Evolutionary conservation across 2,797 vertebrate species (phyloP).

Genomic region (Gymnocypris eckloni): DNA sequence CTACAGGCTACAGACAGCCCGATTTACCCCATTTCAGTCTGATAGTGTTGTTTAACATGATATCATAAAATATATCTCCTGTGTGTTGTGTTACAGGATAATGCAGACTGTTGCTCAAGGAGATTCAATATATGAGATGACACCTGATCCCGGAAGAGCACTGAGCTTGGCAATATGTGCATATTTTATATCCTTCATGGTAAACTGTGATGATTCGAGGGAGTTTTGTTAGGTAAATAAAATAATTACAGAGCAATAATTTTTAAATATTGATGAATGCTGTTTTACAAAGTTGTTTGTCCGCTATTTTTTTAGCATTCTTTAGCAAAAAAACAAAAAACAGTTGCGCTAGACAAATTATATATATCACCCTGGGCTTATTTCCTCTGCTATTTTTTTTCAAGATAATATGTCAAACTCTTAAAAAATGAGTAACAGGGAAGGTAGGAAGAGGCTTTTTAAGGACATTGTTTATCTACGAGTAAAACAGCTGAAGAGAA

Average conservation of each 20-base stretch:
- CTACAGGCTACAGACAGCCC: slow-evolving; percentile 60
- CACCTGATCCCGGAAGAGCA: slow-evolving; percentile 29
- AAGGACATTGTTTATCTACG: slow-evolving; percentile 74
- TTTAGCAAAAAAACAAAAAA: too few relatives aligned
- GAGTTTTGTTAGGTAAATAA: slow-evolving; percentile 6
- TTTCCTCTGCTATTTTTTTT: slow-evolving; percentile 68
- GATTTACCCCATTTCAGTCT: slow-evolving; percentile 38
- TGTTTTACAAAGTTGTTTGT: slow-evolving; percentile 33
- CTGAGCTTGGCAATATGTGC: not conserved
- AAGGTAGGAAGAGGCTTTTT: slow-evolving; percentile 60
- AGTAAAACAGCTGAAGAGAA: slow-evolving; percentile 66
- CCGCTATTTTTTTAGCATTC: slow-evolving; percentile 43
- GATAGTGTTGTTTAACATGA: slow-evolving; percentile 31
- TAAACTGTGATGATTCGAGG: not conserved
- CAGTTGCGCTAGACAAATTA: slow-evolving; percentile 25
- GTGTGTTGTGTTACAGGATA: slow-evolving; percentile 34
- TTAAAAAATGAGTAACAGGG: slow-evolving; percentile 7
- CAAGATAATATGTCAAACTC: slow-evolving; percentile 66
- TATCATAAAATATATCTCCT: slow-evolving; percentile 38
- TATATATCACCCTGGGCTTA: slow-evolving; percentile 50
- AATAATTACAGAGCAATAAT: slow-evolving; percentile 25
- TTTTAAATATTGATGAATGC: slow-evolving; percentile 50
- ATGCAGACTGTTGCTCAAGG: slow-evolving; percentile 2
- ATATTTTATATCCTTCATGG: slow-evolving; percentile 8
- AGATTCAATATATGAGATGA: slow-evolving; percentile 10